Evolutionary conservation across 2,797 vertebrate genomes (phyloP).

Genomic region (Pyrocephalus nanus): DNA sequence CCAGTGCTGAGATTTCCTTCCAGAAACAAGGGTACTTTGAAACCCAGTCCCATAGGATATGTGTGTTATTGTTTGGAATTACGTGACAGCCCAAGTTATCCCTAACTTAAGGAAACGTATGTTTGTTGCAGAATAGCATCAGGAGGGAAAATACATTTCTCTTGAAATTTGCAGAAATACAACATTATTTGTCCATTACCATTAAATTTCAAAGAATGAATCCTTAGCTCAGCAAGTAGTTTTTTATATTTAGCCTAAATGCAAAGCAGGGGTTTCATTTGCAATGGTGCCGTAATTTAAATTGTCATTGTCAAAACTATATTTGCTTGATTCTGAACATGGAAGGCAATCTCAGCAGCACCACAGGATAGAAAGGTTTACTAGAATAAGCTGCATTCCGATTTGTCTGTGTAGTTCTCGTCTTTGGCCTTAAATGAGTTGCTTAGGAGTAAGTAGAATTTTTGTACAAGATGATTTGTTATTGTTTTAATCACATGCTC

Average conservation of each 20-base stretch:
- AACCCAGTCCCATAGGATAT: not conserved
- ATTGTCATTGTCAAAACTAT: not conserved
- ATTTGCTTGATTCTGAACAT: not conserved
- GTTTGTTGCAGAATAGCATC: not conserved
- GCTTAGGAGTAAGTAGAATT: not conserved
- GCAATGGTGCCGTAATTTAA: not conserved
- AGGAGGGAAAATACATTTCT: not conserved
- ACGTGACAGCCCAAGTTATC: rapidly evolving
- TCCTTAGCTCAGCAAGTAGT: not conserved
- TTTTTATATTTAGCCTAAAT: not conserved
- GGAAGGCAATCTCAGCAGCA: not conserved
- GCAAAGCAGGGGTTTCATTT: not conserved
- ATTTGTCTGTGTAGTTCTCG: not conserved
- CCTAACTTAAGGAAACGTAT: not conserved
- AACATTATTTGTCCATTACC: not conserved
- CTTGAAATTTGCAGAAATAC: not conserved
- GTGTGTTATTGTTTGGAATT: not conserved
- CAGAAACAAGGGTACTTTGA: not conserved
- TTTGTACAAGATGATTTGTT: not conserved
- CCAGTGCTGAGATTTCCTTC: not conserved
- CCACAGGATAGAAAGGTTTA: not conserved
- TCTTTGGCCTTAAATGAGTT: not conserved
- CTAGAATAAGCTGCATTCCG: not conserved
- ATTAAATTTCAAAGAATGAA: not conserved
- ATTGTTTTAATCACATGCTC: not conserved